Conservation (phyloP, 2,797 vertebrate genomes). For the Enteromius radiatus region DNA sequence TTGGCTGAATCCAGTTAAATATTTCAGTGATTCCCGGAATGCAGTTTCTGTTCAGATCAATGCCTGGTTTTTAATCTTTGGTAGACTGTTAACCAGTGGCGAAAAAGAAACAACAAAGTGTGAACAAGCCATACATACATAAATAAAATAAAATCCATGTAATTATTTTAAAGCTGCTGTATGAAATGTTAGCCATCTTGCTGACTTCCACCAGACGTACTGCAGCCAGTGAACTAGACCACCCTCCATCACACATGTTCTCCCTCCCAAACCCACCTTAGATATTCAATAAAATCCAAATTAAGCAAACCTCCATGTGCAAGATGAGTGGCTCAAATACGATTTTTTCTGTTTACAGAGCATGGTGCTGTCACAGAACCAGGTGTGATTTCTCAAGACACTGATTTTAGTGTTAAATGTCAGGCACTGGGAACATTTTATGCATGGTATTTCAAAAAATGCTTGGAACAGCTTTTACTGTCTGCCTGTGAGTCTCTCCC, state of each 20-base stretch:
- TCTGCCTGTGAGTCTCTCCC: background rate
- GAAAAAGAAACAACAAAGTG: background rate
- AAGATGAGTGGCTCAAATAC: background rate
- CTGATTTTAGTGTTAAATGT: constrained; percentile 10
- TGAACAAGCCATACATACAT: background rate
- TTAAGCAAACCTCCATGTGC: background rate
- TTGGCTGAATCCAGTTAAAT: constrained; percentile 8
- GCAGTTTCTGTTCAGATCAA: background rate
- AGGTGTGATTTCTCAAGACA: constrained; percentile 30
- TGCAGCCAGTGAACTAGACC: background rate
- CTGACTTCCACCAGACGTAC: background rate
- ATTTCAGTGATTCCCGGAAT: background rate
- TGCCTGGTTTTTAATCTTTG: background rate
- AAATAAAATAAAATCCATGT: background rate
- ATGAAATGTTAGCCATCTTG: background rate
- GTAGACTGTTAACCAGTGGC: background rate
- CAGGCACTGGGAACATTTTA: background rate
- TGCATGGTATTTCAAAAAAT: background rate
- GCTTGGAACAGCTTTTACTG: constrained; percentile 15
- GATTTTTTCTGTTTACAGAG: background rate
- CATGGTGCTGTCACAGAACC: background rate
- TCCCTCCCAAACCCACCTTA: background rate
- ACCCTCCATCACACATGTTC: background rate
- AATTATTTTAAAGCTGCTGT: background rate
- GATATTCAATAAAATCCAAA: background rate